Evolutionary conservation across 2,888 invertebrate species (phyloP), one percentile per base, ranked within the genome.

Genomic region (Dasypogon diadema): DNA sequence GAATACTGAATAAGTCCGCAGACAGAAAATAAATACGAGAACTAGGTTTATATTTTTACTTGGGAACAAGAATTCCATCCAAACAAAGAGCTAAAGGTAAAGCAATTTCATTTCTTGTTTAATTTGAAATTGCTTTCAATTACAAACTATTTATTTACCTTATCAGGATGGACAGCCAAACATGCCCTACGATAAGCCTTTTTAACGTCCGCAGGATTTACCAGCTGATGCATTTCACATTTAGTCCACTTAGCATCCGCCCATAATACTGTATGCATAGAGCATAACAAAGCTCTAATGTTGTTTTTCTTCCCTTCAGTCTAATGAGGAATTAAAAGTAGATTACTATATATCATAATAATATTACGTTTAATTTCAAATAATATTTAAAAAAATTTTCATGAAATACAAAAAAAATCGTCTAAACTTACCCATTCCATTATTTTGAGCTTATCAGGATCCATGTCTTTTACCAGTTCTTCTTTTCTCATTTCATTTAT

Each of bases 151-250:
- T n/a, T n/a, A n/a, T 63, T 82, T 87, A 98, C 98, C 91, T 99
- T 99, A 85, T 99, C 99, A 0, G 99, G 99, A 88, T 99, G 99
- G 48, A 99, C 97, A 68, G 97, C 96, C 51, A 99, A 89, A 80
- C 99, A 98, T 5, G 99, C 99, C 85, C 92, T 95, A 72, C 98
- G 89, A 85, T 99, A 99, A 80, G 93, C 92, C 83, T 97, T 97
- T 86, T 99, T 99, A 74, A 99, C 98, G 87, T 99, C 97, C 0
- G 92, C 92, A 1, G 96, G 89, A 0, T 95, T 90, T 22, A 99
- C 95, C 48, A 99, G 89, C 80, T 97, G 95, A 82, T 96, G 92
- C 97, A 99, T 99, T 83, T 97, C 95, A 82, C 94, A 93, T 81
- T 94, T 93, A 78, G 91, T 90, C 99, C 99, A 99, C 81, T 95